These are phyloP conservation scores for Zenarchopterus dispar DNA, from an alignment of 2,797 vertebrate species.

Conservation along the genomic window DNA sequence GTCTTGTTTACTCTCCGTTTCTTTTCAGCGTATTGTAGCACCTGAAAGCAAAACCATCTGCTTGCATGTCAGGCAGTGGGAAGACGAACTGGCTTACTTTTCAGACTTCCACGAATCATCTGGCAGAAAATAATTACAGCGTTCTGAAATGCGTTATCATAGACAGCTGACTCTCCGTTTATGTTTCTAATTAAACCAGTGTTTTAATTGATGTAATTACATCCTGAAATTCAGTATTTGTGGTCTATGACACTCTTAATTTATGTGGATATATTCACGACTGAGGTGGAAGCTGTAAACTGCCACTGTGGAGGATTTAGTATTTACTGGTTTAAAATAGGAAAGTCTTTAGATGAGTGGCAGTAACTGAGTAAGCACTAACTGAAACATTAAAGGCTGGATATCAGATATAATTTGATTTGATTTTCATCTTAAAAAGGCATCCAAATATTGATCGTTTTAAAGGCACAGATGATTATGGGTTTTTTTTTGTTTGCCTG, in stretches of 20 bases:
- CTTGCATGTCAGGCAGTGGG: constrained; percentile 36
- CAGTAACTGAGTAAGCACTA: constrained; percentile 16
- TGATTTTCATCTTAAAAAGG: constrained; percentile 21
- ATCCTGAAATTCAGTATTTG: constrained; percentile 31
- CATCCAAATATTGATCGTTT: constrained; percentile 14
- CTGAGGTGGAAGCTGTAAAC: constrained; percentile 9
- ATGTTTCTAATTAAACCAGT: constrained; percentile 30
- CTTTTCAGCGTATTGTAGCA: constrained; percentile 31
- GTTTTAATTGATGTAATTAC: constrained; percentile 38
- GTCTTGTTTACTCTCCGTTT: constrained; percentile 53
- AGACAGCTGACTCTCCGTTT: constrained; percentile 23
- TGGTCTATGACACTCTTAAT: constrained; percentile 15
- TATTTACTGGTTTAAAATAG: constrained; percentile 33
- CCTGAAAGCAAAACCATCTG: constrained; percentile 48
- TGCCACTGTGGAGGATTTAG: constrained; percentile 15
- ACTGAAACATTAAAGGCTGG: constrained; percentile 17
- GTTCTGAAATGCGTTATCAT: constrained; percentile 9
- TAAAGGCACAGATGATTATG: fast-evolving
- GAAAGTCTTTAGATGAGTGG: constrained; percentile 22
- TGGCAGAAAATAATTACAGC: constrained; percentile 38
- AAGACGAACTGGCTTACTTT: constrained; percentile 37
- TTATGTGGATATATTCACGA: constrained; percentile 17
- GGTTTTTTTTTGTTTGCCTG: constrained; percentile 12
- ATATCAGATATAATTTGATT: constrained; percentile 47
- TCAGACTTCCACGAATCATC: constrained; percentile 28